Base-by-base conservation (phyloP, 2,888 invertebrate species). In the Pogonocherus hispidulus region DNA sequence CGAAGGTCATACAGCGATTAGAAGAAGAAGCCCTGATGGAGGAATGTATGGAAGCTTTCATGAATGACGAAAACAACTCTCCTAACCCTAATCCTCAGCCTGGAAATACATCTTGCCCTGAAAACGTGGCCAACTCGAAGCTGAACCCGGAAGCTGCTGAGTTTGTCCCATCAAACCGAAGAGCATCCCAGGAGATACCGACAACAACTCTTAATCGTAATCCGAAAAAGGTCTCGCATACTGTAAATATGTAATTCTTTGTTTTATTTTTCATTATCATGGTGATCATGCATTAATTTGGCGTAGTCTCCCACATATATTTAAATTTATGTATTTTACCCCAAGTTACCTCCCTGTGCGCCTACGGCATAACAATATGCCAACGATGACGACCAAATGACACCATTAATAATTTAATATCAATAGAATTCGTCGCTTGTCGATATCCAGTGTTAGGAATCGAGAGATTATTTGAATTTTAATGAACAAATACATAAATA, bases 1-100 rank as follows among this genome's bases (percentile, higher is more conserved):
- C n/a, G n/a, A n/a, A 95, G 94, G 94, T 95, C 70, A 89, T 95
- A 87, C 93, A 94, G 83, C 92, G 95, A 80, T 83, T 95, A 18
- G 95, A 95, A 81, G 95, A 95, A 80, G 95, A 95, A 80, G 95
- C 94, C 9, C 84, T 95, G 11, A 94, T 95, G 93, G 93, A 95
- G 81, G 93, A 95, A 82, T 95, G 95, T 82, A 90, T 94, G 76
- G 93, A 94, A 80, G 94, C 94, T 3, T 94, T 94, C 92, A 81
- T 93, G 65, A 93, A 92, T 71, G 93, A 94, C 78, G 93, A 93
- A 77, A 80, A 78, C 62, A 75, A 77, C 41, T 62, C 69, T 55
- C 66, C 57, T 18, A 73, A 46, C 56, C 41, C 69, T 37, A 62
- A 65, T 37, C 60, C 35, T 52, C 69, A 69, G 64, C 68, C 11